Conservation (phyloP, 2,113 vertebrate species). For the Butorides virescens region DNA sequence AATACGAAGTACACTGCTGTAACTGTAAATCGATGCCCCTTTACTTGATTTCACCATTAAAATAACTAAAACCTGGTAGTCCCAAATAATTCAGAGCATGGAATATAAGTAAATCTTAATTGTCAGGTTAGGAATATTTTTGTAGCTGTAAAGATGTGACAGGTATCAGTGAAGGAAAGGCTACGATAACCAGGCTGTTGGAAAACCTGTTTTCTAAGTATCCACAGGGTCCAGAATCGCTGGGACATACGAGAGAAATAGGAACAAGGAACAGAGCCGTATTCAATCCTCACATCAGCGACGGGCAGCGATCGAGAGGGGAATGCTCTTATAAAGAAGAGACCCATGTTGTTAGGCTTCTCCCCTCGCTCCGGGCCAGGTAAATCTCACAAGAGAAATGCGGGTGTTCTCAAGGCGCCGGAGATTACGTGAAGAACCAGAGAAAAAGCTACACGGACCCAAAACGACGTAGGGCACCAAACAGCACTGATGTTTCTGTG, state of each 20-base stretch:
- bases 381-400: conserved; percentile 23
- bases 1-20: background rate
- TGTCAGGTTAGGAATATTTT: background rate
- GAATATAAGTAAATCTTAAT: background rate
- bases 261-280: background rate
- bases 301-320: background rate
- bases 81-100: background rate
- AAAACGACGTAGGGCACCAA: background rate
- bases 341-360: conserved; percentile 26
- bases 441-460: background rate
- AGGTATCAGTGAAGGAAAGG: background rate
- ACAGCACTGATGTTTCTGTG: background rate
- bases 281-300: background rate
- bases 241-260: background rate
- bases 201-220: background rate
- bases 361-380: conserved; percentile 27
- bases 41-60: background rate
- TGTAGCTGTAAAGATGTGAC: background rate
- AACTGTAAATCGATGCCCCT: background rate
- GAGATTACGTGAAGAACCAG: conserved; percentile 2
- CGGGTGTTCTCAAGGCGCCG: background rate
- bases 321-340: conserved; percentile 43
- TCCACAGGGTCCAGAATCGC: background rate
- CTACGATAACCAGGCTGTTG: background rate
- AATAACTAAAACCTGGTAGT: background rate